A percentile compares a stretch with the other conserved stretches of the same genome.
These are phyloP conservation scores for Pterocles orientalis DNA, from an alignment of 2,113 vertebrate species.

Conservation along the genomic window DNA sequence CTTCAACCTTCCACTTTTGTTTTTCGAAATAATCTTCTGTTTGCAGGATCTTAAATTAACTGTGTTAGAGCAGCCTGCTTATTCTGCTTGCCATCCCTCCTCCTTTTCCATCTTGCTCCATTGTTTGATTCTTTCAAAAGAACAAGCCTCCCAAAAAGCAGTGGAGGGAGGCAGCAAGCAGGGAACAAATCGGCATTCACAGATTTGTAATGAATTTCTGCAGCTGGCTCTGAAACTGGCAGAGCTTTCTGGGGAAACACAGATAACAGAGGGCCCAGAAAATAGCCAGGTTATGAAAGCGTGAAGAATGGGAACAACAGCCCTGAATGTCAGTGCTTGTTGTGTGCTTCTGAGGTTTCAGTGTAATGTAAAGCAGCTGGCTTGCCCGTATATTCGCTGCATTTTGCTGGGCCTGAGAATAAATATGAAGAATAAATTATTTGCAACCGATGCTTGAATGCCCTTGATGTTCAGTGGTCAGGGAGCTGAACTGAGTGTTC, in stretches of 20 bases:
- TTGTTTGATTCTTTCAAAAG: slow-evolving; percentile 47
- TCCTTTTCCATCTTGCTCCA: neutral
- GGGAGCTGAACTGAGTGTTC: neutral
- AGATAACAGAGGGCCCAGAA: slow-evolving; percentile 24
- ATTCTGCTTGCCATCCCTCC: neutral
- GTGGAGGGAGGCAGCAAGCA: neutral
- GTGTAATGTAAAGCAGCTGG: neutral
- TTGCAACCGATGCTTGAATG: neutral
- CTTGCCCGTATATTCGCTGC: neutral
- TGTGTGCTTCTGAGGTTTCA: neutral
- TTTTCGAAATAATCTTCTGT: neutral
- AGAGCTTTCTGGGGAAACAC: slow-evolving; percentile 1
- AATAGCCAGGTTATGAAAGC: slow-evolving; percentile 51
- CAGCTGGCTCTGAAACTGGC: slow-evolving; percentile 33
- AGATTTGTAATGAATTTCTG: slow-evolving; percentile 49
- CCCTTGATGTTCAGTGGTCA: neutral
- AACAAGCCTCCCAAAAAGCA: neutral
- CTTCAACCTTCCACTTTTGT: neutral
- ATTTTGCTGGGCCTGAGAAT: neutral
- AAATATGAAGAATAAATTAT: neutral
- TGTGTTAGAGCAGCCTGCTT: neutral
- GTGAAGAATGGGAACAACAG: neutral
- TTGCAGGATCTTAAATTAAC: neutral
- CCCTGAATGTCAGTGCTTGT: neutral
- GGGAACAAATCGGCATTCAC: neutral